Evolutionary conservation across 2,888 invertebrate genomes (phyloP).

Genomic region (Labia minor): DNA sequence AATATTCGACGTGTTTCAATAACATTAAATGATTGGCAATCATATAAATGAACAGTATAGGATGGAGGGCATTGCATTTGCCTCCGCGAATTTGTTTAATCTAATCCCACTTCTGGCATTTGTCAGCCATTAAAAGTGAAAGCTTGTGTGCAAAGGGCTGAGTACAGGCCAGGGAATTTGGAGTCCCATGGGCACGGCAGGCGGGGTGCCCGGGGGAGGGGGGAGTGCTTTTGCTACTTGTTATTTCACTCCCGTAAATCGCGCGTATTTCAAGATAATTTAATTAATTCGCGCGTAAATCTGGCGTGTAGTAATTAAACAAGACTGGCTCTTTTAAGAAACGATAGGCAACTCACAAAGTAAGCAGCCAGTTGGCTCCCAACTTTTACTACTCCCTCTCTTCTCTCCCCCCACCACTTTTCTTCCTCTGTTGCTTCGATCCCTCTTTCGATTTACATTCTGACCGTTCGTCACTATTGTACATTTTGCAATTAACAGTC

Average conservation of each 20-base stretch:
- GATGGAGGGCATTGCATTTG: too few relatives aligned
- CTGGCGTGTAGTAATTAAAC: constrained; percentile 13
- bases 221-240: neutral
- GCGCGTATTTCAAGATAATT: constrained; percentile 13
- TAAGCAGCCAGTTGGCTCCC: constrained; percentile 4
- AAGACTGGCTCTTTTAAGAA: constrained; percentile 13
- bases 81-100: neutral
- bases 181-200: too few relatives aligned
- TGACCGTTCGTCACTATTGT: neutral
- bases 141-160: neutral
- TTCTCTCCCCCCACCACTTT: neutral
- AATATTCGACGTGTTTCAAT: too few relatives aligned
- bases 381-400: neutral
- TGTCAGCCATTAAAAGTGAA: constrained; percentile 2
- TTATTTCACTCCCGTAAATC: constrained; percentile 13
- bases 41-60: too few relatives aligned
- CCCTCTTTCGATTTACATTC: neutral
- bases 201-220: neutral
- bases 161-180: neutral
- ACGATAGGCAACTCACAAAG: constrained; percentile 5
- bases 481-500: neutral
- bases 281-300: constrained; percentile 7
- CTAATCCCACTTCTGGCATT: neutral
- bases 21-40: too few relatives aligned
- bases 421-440: neutral